Percentiles rank a stretch among this genome's conserved stretches.
These are phyloP conservation scores for Archips crataeganus DNA, from an alignment of 2,888 invertebrate species.

Conservation along the genomic window DNA sequence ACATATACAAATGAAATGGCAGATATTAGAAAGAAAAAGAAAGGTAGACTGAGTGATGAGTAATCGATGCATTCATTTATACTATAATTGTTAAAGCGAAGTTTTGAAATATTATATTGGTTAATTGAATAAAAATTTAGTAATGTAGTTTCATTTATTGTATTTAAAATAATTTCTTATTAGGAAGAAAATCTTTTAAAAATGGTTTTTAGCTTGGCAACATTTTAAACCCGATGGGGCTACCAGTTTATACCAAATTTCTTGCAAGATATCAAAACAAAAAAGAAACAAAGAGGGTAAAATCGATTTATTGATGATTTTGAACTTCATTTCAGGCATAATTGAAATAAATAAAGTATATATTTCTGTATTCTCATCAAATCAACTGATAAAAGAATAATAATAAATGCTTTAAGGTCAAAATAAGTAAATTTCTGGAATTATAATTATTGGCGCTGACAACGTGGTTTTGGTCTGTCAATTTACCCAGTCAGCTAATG, in stretches of 20 bases:
- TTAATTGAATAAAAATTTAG: neutral
- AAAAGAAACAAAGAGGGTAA: neutral
- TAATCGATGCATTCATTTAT: constrained; percentile 55
- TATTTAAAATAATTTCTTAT: neutral
- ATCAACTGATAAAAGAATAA: too few species aligned
- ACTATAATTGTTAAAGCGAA: constrained; percentile 8
- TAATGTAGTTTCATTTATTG: neutral
- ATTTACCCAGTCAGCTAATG: neutral
- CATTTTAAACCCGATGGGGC: neutral
- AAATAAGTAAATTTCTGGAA: neutral
- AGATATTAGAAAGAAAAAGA: constrained; percentile 56
- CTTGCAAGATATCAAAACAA: neutral
- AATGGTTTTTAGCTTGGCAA: constrained; percentile 7
- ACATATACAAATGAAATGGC: constrained; percentile 84
- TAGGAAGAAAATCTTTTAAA: neutral
- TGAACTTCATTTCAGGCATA: neutral
- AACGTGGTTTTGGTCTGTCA: neutral
- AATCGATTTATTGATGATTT: neutral
- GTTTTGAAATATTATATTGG: neutral
- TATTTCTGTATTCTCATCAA: neutral
- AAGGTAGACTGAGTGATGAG: constrained; percentile 56
- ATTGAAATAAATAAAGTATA: neutral
- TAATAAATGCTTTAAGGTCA: neutral
- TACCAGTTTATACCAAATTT: neutral
- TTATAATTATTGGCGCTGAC: neutral